Conservation (phyloP, 2,797 vertebrate species). For the Euthynnus affinis region DNA sequence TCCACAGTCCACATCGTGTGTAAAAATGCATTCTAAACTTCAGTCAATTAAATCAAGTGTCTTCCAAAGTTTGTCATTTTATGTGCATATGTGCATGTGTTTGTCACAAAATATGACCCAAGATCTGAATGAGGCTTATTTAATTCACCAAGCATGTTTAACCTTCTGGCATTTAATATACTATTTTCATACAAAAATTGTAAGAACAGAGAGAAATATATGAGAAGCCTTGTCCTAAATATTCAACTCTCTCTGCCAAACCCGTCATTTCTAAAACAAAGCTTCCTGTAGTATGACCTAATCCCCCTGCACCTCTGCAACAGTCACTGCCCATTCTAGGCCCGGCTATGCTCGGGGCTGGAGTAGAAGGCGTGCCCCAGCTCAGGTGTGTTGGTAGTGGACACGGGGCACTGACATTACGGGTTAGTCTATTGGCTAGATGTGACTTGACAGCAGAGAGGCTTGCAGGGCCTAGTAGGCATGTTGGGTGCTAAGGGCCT, state of each 20-base stretch:
- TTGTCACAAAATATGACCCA: background rate
- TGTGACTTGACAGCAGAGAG: constrained; percentile 82
- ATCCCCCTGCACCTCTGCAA: constrained; percentile 51
- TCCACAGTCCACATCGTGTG: background rate
- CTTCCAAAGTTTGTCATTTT: too few relatives aligned
- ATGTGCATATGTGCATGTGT: too few relatives aligned
- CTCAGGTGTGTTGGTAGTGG: constrained; percentile 83
- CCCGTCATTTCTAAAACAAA: constrained; percentile 49
- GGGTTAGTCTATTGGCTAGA: constrained; percentile 81
- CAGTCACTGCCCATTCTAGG: constrained; percentile 55
- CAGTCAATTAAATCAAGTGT: background rate
- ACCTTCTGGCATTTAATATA: background rate
- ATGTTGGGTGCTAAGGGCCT: constrained; percentile 76
- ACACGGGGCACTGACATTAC: constrained; percentile 80
- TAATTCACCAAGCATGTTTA: background rate
- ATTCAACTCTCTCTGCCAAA: constrained; percentile 28
- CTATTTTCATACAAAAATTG: background rate
- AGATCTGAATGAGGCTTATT: background rate
- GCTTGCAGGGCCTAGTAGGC: constrained; percentile 78
- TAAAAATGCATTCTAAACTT: background rate
- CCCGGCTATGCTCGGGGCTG: constrained; percentile 73
- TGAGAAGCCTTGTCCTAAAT: constrained; percentile 20
- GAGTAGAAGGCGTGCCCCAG: constrained; percentile 79
- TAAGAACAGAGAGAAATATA: background rate
- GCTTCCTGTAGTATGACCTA: constrained; percentile 65